Evolutionary conservation across 1,140 invertebrate species (phyloP), one percentile per base, ranked within the genome.

Genomic region (Branchinecta lynchi): DNA sequence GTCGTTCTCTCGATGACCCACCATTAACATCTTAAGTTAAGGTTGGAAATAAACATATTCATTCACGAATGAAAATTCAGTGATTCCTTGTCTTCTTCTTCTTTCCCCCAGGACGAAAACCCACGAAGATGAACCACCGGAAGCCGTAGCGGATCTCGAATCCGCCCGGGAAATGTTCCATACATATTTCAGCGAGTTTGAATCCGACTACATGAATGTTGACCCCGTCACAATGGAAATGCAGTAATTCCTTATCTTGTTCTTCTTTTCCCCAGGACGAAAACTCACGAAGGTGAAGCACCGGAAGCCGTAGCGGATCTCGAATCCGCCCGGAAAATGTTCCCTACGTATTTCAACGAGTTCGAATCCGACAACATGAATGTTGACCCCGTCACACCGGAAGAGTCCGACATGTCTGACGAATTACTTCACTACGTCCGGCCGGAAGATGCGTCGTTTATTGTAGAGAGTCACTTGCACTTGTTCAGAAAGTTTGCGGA

Each of bases 291-390:
- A 45, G 69, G 69, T 66, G 69, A 70, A 45, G 65, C 65, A 2
- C 66, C 7, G 32, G 69, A 70, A 9, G 69, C 60, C 9, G 69
- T 67, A 44, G 68, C 65, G 20, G 66, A 66, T 17, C 46, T 69
- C 65, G 60, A 69, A 66, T 67, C 67, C 15, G 10, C 69, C 43
- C 51, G 68, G 15, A 51, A 69, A 66, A 68, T 66, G 32, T 71
- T 71, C 68, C 71, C 71, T 51, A 69, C 71, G 7, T 71, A 71
- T 51, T 65, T 65, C 10, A 44, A 32, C 8, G 68, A 69, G 9
- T 71, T 71, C 32, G 45, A 71, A 43, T 51, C 65, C 43, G 65
- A 66, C 12, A 44, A 12, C 15, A 45, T 46, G 15, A 17, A 68
- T 20, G 68, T 10, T 45, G 68, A 45, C 17, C 8, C 67, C 8